Conservation (phyloP, 1,140 invertebrate species). For the Nasonia giraulti region DNA sequence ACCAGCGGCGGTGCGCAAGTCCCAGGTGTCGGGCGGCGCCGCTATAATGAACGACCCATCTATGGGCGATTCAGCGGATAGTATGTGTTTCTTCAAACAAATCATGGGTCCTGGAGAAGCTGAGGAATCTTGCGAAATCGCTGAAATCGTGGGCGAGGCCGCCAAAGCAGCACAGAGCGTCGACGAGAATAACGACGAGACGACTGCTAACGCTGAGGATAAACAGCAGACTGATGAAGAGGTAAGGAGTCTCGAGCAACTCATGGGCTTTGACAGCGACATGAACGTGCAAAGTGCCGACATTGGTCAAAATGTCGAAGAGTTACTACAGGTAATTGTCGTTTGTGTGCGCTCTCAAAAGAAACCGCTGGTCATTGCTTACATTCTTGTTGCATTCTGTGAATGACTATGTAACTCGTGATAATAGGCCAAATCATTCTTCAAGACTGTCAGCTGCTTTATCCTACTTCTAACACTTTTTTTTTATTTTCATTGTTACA, state of each 20-base stretch:
- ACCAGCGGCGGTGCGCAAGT: slow-evolving; percentile 41
- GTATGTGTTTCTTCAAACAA: slow-evolving; percentile 78
- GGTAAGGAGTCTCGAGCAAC: slow-evolving; percentile 62
- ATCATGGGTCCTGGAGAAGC: slow-evolving; percentile 65
- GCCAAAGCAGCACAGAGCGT: slow-evolving; percentile 59
- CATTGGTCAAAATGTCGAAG: slow-evolving; percentile 77
- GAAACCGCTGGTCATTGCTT: background rate
- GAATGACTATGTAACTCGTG: too few species aligned
- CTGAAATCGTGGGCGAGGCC: slow-evolving; percentile 60
- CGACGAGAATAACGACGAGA: slow-evolving; percentile 34
- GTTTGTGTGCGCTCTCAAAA: background rate
- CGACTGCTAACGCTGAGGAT: slow-evolving; percentile 40
- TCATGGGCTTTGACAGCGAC: slow-evolving; percentile 61
- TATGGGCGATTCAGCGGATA: slow-evolving; percentile 80
- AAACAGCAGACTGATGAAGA: slow-evolving; percentile 42
- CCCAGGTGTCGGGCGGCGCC: slow-evolving; percentile 50
- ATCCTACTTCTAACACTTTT: background rate
- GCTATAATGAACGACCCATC: slow-evolving; percentile 76
- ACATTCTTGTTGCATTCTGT: background rate
- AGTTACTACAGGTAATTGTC: slow-evolving; percentile 76
- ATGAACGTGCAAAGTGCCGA: slow-evolving; percentile 64
- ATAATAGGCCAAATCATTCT: background rate
- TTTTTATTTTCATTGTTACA: background rate
- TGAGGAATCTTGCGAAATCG: slow-evolving; percentile 48
- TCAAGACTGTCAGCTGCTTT: background rate